Base-by-base conservation (phyloP, 1,140 invertebrate species). In the Lordiphosa clarofinis region DNA sequence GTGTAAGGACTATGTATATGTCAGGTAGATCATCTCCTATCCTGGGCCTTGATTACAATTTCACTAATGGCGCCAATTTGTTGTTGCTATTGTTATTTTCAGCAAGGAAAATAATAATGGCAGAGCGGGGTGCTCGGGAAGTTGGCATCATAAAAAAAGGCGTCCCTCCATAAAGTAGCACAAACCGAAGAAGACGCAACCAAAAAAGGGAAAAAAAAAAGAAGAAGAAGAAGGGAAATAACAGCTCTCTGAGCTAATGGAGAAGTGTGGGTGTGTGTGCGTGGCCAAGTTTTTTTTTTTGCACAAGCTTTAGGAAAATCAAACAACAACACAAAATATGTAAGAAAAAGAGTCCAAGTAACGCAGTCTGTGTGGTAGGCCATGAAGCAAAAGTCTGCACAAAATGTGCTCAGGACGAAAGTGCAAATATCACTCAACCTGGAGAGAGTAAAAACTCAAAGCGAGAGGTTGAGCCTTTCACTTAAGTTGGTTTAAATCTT, bases 1-100 rank as follows among this genome's bases (percentile, higher is more conserved):
- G 35, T 54, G 24, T 43, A 15, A 28, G 21, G 19, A 31, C n/a
- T 31, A 28, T 43, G 39, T 54, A 54, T 54, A 39, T 57, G 31
- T 31, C 54, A 67, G 55, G 58, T 63, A 62, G n/a, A 11, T 38
- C 48, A 39, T 53, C 35, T 31, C 28, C 28, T 31, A 1, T 31
- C 28, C 28, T 31, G 28, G 28, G 28, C 58, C 49, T 86, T 86
- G 78, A 82, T 82, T 84, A 82, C 73, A 73, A 84, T 82, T 58
- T 64, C 19, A 47, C 53, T 70, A 82, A 82, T 82, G 78, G 78
- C 59, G 74, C 63, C 67, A 84, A 76, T 84, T 78, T 82, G 71
- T 84, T 84, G 58, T 52, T 35, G 46, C 55, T 56, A 43, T 46
- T 55, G 60, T 49, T 37, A 13, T 49, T 13, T 49, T 37, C 21